Conservation (phyloP, 1,140 invertebrate species). For the Leucophenga varia region DNA sequence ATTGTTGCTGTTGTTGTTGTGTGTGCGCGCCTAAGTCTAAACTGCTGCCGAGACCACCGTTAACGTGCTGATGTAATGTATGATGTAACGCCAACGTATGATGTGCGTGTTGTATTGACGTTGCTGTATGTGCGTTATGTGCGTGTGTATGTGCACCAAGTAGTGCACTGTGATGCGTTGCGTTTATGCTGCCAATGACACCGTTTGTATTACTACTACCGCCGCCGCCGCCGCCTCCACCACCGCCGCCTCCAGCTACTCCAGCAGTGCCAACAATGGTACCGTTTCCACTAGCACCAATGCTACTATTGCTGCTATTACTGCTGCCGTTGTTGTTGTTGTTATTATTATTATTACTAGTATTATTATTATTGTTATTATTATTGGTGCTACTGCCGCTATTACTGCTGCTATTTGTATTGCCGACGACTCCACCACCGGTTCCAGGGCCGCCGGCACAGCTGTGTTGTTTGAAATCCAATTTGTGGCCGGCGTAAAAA, state of each 20-base stretch:
- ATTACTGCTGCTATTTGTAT: slow-evolving; percentile 19
- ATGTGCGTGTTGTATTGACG: background rate
- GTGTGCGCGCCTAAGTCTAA: too few relatives aligned
- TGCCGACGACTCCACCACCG: slow-evolving; percentile 56
- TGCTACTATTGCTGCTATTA: slow-evolving; percentile 17
- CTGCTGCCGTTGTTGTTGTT: slow-evolving; percentile 14
- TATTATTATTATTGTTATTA: slow-evolving; percentile 7
- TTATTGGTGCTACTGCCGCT: slow-evolving; percentile 11
- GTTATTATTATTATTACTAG: slow-evolving; percentile 4
- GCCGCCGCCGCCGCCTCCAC: slow-evolving; percentile 22
- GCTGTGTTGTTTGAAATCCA: slow-evolving; percentile 62
- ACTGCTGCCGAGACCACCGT: too few relatives aligned
- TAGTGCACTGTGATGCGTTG: slow-evolving; percentile 27
- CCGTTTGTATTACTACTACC: slow-evolving; percentile 16
- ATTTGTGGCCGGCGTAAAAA: slow-evolving; percentile 59
- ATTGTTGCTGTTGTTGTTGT: slow-evolving; percentile 27
- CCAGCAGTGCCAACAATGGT: too few relatives aligned
- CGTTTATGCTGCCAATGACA: slow-evolving; percentile 14
- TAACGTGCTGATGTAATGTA: too few relatives aligned
- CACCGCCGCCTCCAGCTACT: too few relatives aligned
- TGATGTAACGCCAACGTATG: too few relatives aligned
- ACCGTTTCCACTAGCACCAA: slow-evolving; percentile 13
- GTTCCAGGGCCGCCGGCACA: slow-evolving; percentile 58
- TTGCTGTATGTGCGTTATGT: too few relatives aligned
- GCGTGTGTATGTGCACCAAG: slow-evolving; percentile 18